phyloP scores from a whole-genome alignment of 2,797 vertebrate species.

The Dermochelys coriacea region DNA sequence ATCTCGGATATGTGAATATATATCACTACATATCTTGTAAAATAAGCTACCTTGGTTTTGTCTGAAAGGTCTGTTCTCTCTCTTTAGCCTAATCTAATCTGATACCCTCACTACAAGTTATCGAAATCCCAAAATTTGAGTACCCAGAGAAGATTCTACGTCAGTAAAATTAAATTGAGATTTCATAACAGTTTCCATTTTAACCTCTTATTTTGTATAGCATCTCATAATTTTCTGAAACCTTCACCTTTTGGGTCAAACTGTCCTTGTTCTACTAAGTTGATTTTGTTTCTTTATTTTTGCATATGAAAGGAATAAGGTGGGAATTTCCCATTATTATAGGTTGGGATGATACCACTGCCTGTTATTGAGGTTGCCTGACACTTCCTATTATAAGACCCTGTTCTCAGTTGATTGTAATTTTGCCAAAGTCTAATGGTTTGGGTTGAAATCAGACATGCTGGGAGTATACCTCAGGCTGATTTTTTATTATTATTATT shows the following conservation, averaged over 20 bases:
- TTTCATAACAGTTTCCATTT: not conserved
- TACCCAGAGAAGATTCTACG: not conserved
- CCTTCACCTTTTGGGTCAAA: not conserved
- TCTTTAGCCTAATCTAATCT: not conserved
- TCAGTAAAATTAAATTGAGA: not conserved
- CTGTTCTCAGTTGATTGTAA: not conserved
- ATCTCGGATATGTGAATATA: not conserved
- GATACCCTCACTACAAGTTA: not conserved
- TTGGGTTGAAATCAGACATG: not conserved
- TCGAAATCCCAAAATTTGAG: not conserved
- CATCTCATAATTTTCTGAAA: not conserved
- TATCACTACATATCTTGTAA: not conserved
- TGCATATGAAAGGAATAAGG: not conserved
- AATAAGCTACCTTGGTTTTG: not conserved
- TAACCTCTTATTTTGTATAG: not conserved
- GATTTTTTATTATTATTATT: not conserved
- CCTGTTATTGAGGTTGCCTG: not conserved
- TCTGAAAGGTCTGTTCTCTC: not conserved
- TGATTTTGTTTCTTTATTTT: not conserved
- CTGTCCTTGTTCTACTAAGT: not conserved
- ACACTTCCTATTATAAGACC: not conserved
- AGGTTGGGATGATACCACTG: not conserved
- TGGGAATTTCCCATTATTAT: not conserved
- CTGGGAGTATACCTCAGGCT: not conserved
- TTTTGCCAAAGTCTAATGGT: not conserved